A percentile compares a stretch with the other conserved stretches of the same genome.
phyloP scores from a whole-genome alignment of 2,888 invertebrate genomes.

The Palloptera scutellata region DNA sequence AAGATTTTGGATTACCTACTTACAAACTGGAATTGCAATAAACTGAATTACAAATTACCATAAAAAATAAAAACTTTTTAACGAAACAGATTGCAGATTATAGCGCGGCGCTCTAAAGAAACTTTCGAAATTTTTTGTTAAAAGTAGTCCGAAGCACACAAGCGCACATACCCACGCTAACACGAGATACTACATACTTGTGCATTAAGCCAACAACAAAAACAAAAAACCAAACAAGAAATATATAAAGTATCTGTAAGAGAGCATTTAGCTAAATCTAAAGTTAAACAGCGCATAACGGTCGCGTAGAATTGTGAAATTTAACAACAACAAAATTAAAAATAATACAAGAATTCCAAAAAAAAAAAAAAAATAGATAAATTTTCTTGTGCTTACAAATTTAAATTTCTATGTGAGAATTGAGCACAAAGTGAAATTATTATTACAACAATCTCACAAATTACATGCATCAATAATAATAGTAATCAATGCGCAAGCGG shows the following conservation, averaged over 20 bases:
- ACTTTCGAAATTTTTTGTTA: conserved; percentile 52
- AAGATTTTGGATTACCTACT: conserved; percentile 30
- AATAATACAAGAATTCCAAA: conserved; percentile 11
- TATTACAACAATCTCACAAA: conserved; percentile 14
- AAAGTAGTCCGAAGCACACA: conserved; percentile 53
- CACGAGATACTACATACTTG: conserved; percentile 31
- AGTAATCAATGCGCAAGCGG: background rate
- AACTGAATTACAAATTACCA: conserved; percentile 7
- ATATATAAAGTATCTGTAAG: conserved; percentile 9
- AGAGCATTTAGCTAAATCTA: conserved; percentile 22
- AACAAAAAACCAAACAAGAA: conserved; percentile 1
- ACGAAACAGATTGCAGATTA: conserved; percentile 28
- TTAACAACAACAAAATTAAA: conserved; percentile 1
- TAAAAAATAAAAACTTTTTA: conserved; percentile 21
- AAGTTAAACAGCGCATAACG: conserved; percentile 36
- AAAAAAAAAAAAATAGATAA: background rate
- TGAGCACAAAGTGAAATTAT: conserved; percentile 13
- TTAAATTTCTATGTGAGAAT: background rate
- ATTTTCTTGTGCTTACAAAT: background rate
- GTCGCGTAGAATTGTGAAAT: conserved; percentile 20
- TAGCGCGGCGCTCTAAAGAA: conserved; percentile 40
- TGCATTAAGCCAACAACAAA: conserved; percentile 11
- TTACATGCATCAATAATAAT: background rate
- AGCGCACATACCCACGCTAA: conserved; percentile 14
- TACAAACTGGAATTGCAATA: conserved; percentile 51